A percentile compares a stretch with the other conserved stretches of the same genome.
Conservation (phyloP, 2,888 invertebrate species). For the Odontomyia ornata region DNA sequence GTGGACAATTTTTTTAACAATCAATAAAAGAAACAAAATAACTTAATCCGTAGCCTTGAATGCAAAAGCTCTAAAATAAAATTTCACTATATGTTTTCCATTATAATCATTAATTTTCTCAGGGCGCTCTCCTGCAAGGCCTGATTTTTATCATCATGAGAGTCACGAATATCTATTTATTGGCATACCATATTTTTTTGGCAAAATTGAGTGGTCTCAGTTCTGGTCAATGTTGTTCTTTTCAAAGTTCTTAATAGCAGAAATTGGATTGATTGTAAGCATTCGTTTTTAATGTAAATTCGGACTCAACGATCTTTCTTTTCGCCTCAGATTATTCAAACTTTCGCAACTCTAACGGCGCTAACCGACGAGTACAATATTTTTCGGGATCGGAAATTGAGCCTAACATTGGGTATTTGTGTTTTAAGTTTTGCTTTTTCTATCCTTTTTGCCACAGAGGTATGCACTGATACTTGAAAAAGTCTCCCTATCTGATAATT, state of each 20-base stretch:
- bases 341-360: slow-evolving; percentile 11
- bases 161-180: slow-evolving; percentile 65
- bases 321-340: slow-evolving; percentile 14
- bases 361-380: slow-evolving; percentile 8
- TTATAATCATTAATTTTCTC: no score
- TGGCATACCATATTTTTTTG: slow-evolving; percentile 76
- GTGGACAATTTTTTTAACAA: no score
- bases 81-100: no score
- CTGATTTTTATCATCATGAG: slow-evolving; percentile 9
- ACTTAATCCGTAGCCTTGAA: no score
- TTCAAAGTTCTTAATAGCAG: slow-evolving; percentile 76
- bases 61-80: no score
- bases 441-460: no score
- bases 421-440: no score
- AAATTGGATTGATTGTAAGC: slow-evolving; percentile 59
- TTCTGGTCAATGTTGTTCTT: slow-evolving; percentile 81
- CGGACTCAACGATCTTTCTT: no score
- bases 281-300: neutral
- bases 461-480: no score
- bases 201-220: slow-evolving; percentile 75
- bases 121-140: neutral
- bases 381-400: neutral
- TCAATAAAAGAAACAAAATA: no score
- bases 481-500: no score
- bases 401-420: no score